Base-by-base conservation (phyloP, 2,888 invertebrate genomes). In the Latrodectus hesperus region DNA sequence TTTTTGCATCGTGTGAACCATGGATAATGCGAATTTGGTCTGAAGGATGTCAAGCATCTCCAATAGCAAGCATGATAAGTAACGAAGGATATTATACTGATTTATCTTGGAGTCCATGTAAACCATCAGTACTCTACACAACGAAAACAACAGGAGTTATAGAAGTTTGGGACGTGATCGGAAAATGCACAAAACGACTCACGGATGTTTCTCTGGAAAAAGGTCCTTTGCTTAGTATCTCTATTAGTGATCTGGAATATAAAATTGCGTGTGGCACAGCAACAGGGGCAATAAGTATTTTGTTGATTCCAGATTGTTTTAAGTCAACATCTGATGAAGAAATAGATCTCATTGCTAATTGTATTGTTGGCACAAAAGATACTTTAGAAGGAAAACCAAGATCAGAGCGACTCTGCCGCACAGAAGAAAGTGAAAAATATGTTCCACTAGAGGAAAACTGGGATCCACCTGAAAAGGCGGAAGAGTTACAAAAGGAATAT, bases 1-100 rank as follows among this genome's bases (percentile, higher is more conserved):
- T 98, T 92, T 98, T 99, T 92, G 93, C 99, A 75, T 96, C 97
- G 0, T 95, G 98, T 8, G 98, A 98, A 0, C 98, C 98, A 92
- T 83, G 73, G 74, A 51, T 60, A 11, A 17, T 71, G 1, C 77
- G 72, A 26, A 2, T 88, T 4, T 88, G 88, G 88, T 75, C 84
- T 38, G 88, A 88, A 9, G 53, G 9, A 52, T n/a, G 10, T 10
- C 51, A 16, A 10, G 76, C 76, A 11, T 68, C 10, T 16, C 80
- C 88, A 1, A 17, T 88, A 10, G 71, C 84, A 26, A 88, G 60
- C 22, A 55, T 88, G 16, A 49, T 16, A 6, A 76, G 55, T 9
- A 8, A 67, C 1, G 70, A 75, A 1, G 88, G 83, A 22, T 84
- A 70, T 64, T 75, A n/a, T 17, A 84, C 88, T 6, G 83, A 88